phyloP scores from a whole-genome alignment of 2,888 invertebrate genomes.

The Hybos culiciformis region DNA sequence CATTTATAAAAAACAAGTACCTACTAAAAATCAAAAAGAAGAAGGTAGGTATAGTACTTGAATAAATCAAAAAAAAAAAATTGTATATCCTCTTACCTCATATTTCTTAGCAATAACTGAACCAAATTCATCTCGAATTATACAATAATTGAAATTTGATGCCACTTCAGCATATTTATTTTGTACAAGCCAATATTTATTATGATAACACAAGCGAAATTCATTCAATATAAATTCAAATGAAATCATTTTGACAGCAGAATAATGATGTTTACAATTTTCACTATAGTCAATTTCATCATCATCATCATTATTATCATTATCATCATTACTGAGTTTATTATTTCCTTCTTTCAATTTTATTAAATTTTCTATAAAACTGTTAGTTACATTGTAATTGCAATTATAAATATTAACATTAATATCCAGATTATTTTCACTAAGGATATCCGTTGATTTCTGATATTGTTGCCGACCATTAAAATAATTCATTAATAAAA shows the following conservation, averaged over 20 bases:
- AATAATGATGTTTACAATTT: constrained; percentile 9
- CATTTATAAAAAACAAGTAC: too few relatives aligned
- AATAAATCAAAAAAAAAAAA: too few relatives aligned
- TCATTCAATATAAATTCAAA: constrained; percentile 34
- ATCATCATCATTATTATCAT: background rate
- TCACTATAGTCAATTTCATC: background rate
- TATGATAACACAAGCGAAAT: constrained; percentile 34
- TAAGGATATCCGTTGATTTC: constrained; percentile 7
- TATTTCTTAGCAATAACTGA: constrained; percentile 28
- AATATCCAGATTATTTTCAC: background rate
- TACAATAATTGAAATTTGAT: constrained; percentile 34
- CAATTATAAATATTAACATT: constrained; percentile 4
- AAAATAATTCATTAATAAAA: constrained; percentile 34
- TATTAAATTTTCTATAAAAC: background rate
- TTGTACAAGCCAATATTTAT: constrained; percentile 38
- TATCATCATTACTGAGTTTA: constrained; percentile 3
- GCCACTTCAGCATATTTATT: constrained; percentile 37
- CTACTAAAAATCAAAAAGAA: too few relatives aligned
- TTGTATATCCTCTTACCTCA: too few relatives aligned
- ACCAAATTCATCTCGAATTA: constrained; percentile 28
- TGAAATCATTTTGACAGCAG: constrained; percentile 22
- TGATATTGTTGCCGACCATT: constrained; percentile 12
- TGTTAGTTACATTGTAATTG: background rate
- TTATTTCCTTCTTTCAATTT: constrained; percentile 3
- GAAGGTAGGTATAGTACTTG: too few relatives aligned